Percentiles rank a stretch among this genome's conserved stretches.
phyloP scores from a whole-genome alignment of 2,113 vertebrate species.

The Cochlearius cochlearius region DNA sequence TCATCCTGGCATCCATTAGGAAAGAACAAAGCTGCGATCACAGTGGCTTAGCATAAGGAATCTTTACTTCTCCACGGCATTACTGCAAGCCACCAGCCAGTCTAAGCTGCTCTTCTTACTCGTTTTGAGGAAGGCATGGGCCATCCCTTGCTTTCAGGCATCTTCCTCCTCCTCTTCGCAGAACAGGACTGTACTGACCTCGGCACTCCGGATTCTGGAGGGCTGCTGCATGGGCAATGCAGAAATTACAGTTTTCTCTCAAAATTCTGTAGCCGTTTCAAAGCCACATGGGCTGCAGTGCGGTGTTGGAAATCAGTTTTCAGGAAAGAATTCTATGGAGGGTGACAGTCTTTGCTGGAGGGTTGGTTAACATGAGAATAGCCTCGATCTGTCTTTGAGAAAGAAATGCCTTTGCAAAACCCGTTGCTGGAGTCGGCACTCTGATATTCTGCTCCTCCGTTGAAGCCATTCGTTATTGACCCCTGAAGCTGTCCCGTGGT shows the following conservation, averaged over 20 bases:
- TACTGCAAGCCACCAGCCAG: neutral
- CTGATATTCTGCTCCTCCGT: neutral
- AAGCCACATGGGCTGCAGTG: neutral
- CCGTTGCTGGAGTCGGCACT: fast-evolving
- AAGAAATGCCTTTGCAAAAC: neutral
- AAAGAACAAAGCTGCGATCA: fast-evolving
- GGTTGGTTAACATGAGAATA: neutral
- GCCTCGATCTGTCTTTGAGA: neutral
- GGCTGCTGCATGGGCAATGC: neutral
- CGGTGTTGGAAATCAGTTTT: neutral
- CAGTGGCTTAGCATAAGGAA: too few relatives aligned
- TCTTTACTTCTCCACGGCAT: fast-evolving
- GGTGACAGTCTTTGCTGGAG: neutral
- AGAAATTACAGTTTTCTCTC: neutral
- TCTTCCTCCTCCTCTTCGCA: neutral
- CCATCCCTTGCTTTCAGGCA: neutral
- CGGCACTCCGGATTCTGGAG: neutral
- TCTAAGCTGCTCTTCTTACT: fast-evolving
- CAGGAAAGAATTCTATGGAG: neutral
- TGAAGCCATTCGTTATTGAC: neutral
- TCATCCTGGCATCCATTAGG: neutral
- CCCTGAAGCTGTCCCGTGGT: neutral
- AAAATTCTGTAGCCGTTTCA: neutral
- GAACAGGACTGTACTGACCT: neutral
- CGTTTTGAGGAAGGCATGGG: fast-evolving